Evolutionary conservation across 2,113 vertebrate genomes (phyloP), one percentile per base, ranked within the genome.

Genomic region (Takifugu flavidus): DNA sequence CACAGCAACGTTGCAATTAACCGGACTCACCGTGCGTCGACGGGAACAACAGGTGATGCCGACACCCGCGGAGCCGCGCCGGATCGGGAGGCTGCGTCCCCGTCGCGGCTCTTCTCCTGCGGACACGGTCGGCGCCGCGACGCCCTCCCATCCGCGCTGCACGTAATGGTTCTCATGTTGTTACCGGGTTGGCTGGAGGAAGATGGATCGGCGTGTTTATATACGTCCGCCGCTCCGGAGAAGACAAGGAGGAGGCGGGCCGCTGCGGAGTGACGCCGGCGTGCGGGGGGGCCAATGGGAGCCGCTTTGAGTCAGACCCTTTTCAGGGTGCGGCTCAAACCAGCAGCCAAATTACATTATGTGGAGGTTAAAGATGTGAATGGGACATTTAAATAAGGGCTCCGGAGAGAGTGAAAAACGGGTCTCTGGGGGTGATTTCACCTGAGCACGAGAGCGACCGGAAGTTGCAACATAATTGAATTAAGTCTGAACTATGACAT

Each of bases 131-230:
- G 70, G 65, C 59, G 65, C 56, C 53, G 46, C 56, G 55, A 72
- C 67, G 70, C 82, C 82, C 83, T 74, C 87, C 82, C 84, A 72
- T 77, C 70, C 8, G 55, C 60, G 80, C 76, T 70, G 71, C 82
- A 77, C 84, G 86, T 86, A 84, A 75, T 55, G 78, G 75, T 78
- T 54, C 49, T 74, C 63, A 20, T 75, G 83, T 85, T 87, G 90
- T 89, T 89, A 86, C 88, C 82, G 83, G 88, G 88, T 81, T 86
- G 58, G 85, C 89, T 83, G 75, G 72, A 67, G 83, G 84, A 77
- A 76, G 80, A 89, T 77, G 80, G 80, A 81, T 82, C 79, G 58
- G 72, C 75, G 79, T 84, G 87, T 87, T 90, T 91, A 88, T 91
- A 91, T 91, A 88, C 76, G 80, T 80, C 79, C 75, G 87, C 71